These are phyloP conservation scores for Oikopleura vanhoeffeni DNA, from an alignment of 23 tunicate species.

Conservation along the genomic window DNA sequence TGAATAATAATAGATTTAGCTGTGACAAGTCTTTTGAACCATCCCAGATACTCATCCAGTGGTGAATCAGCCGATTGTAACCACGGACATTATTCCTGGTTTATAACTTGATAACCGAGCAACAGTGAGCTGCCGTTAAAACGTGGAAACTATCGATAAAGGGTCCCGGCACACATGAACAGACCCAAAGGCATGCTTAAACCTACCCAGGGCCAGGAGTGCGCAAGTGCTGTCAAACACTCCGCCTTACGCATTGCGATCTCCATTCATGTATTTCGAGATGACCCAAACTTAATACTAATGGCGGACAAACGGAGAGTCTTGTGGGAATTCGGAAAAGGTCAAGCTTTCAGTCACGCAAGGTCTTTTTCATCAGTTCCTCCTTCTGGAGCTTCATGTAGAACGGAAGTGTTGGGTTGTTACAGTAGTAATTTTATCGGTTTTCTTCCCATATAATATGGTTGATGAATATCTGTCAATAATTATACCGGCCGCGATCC, in stretches of 20 bases:
- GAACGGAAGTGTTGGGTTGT: not conserved
- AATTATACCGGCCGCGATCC: not conserved
- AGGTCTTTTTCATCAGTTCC: not conserved
- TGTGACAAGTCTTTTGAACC: not conserved
- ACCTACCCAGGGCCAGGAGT: not conserved
- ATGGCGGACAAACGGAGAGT: not conserved
- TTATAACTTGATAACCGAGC: not conserved
- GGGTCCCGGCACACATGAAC: not conserved
- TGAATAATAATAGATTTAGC: not conserved
- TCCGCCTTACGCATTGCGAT: not conserved
- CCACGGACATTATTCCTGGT: not conserved
- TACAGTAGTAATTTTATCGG: not conserved
- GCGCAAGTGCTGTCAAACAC: not conserved
- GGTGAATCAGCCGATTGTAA: not conserved
- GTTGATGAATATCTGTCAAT: not conserved
- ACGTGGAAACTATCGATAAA: not conserved
- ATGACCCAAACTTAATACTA: too few species aligned
- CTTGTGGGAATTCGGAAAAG: not conserved
- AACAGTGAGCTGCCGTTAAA: not conserved
- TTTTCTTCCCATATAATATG: not conserved
- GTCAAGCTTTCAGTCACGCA: not conserved
- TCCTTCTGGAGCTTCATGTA: not conserved
- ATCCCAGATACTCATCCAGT: not conserved
- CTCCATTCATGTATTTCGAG: too few species aligned
- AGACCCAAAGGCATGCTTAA: not conserved